These are phyloP conservation scores for Tretioscincus oriximinensis DNA, from an alignment of 2,113 vertebrate species.

Conservation along the genomic window DNA sequence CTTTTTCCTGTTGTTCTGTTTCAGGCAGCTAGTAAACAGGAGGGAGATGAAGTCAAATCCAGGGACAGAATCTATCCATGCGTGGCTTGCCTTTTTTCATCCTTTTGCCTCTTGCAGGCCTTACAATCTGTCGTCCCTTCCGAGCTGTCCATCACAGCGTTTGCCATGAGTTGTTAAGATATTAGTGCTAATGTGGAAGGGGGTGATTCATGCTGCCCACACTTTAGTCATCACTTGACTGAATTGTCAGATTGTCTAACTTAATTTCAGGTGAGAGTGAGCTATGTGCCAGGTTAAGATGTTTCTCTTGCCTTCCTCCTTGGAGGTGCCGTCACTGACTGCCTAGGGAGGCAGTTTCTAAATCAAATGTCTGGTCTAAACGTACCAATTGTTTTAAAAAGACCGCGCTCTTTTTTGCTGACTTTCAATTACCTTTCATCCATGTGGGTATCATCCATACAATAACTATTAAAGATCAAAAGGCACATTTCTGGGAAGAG, in stretches of 20 bases:
- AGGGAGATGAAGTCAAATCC: neutral
- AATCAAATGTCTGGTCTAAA: neutral
- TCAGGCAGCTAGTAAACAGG: neutral
- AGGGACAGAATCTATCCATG: conserved; percentile 11
- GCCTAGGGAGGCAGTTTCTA: neutral
- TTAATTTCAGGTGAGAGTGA: neutral
- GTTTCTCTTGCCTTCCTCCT: neutral
- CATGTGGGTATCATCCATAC: too few species aligned
- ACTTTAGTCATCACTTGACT: conserved; percentile 9
- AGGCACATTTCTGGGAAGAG: neutral
- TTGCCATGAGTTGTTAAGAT: neutral
- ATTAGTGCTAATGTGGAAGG: neutral
- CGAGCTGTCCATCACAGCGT: neutral
- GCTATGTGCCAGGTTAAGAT: neutral
- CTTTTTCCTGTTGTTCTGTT: too few species aligned
- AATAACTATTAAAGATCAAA: too few species aligned
- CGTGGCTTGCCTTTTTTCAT: neutral
- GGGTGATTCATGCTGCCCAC: neutral
- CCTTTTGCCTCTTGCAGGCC: neutral
- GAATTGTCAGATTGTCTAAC: conserved; percentile 11
- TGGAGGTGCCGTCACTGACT: neutral
- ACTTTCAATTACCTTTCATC: neutral
- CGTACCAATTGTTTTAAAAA: neutral
- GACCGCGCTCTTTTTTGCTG: neutral
- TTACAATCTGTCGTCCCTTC: neutral